These are phyloP conservation scores for Oasisia sp. DNA, from an alignment of 2,888 invertebrate genomes.

Conservation along the genomic window DNA sequence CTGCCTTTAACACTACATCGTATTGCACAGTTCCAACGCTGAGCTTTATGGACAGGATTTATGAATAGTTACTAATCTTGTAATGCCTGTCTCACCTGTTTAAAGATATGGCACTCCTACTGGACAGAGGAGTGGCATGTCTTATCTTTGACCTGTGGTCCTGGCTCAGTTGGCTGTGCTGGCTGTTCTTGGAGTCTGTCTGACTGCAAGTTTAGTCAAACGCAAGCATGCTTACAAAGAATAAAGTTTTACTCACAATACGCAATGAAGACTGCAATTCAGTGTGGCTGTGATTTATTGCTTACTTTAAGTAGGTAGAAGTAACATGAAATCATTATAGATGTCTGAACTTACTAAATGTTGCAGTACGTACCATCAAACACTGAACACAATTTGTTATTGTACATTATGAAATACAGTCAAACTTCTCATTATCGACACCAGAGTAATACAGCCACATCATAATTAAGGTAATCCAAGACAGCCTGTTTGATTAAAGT, in stretches of 20 bases:
- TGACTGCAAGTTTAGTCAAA: not conserved
- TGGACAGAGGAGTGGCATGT: not conserved
- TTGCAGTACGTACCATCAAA: not conserved
- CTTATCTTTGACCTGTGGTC: conserved; percentile 13
- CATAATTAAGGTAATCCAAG: no score
- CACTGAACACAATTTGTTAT: not conserved
- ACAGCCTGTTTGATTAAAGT: no score
- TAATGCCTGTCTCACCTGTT: not conserved
- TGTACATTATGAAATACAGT: not conserved
- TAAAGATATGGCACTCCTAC: not conserved
- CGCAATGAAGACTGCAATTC: not conserved
- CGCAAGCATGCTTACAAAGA: not conserved
- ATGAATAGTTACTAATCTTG: no score
- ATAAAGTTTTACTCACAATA: not conserved
- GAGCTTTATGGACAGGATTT: no score
- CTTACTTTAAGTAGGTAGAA: no score
- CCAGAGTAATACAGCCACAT: no score
- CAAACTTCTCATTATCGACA: no score
- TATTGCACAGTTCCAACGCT: no score
- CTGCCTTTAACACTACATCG: no score
- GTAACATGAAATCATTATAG: no score
- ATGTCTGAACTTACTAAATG: not conserved
- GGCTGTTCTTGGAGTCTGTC: not conserved
- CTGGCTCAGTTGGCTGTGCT: not conserved
- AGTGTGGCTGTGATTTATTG: not conserved